Conservation (phyloP, 2,797 vertebrate genomes). For the Lutjanus campechanus region DNA sequence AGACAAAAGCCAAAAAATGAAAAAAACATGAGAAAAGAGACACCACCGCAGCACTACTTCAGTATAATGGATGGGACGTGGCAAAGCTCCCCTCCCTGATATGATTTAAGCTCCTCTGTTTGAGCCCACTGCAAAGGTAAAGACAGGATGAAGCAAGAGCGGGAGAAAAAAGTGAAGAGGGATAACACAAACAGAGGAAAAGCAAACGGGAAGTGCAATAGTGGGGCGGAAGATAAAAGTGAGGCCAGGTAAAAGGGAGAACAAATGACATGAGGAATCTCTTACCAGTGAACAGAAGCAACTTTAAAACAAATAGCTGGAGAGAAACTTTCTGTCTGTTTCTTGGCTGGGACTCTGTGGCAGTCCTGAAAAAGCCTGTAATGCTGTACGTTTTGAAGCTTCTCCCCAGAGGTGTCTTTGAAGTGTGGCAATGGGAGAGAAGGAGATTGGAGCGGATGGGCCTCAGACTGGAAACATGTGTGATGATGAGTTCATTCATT, state of each 20-base stretch:
- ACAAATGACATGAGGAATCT: constrained; percentile 67
- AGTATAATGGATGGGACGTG: constrained; percentile 63
- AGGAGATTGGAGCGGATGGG: constrained; percentile 57
- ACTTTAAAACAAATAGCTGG: constrained; percentile 77
- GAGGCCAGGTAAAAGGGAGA: constrained; percentile 67
- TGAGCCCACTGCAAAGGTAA: constrained; percentile 66
- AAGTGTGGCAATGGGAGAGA: constrained; percentile 68
- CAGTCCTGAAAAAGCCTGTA: constrained; percentile 63
- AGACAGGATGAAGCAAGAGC: constrained; percentile 58
- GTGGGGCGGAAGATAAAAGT: constrained; percentile 66
- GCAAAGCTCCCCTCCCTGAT: constrained; percentile 63
- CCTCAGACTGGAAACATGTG: constrained; percentile 65
- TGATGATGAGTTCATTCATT: constrained; percentile 57
- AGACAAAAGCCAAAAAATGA: constrained; percentile 57
- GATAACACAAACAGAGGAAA: constrained; percentile 63
- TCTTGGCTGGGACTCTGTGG: constrained; percentile 69
- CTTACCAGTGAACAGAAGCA: constrained; percentile 50
- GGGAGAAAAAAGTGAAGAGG: constrained; percentile 55
- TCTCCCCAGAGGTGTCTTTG: constrained; percentile 72
- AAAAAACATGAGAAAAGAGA: constrained; percentile 52
- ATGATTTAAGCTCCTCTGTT: constrained; percentile 73
- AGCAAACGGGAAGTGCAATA: constrained; percentile 60
- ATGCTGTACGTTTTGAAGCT: constrained; percentile 66
- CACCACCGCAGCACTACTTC: constrained; percentile 40
- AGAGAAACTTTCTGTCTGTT: constrained; percentile 71